These are phyloP conservation scores for Bos javanicus DNA, from an alignment of 2,113 vertebrate genomes.

Conservation along the genomic window DNA sequence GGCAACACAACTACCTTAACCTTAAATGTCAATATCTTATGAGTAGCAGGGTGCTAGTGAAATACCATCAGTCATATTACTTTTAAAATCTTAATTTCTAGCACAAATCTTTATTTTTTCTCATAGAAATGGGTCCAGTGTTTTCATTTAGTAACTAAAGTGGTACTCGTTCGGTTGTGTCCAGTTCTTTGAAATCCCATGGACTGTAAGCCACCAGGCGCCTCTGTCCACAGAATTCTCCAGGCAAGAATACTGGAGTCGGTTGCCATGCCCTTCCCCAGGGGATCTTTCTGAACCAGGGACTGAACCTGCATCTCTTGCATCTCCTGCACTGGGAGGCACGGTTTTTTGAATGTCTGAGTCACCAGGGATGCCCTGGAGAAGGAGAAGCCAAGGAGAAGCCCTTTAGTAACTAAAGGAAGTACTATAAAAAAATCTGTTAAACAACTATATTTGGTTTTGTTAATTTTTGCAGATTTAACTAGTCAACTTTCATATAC, in stretches of 20 bases:
- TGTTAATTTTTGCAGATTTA: not conserved
- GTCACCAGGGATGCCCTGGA: no score
- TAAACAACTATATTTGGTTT: not conserved
- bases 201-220: no score
- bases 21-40: not conserved
- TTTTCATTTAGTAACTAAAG: conserved; percentile 42
- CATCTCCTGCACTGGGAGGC: no score
- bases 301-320: no score
- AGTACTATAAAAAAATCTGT: not conserved
- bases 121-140: conserved; percentile 22
- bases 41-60: not conserved
- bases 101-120: conserved; percentile 9
- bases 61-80: not conserved
- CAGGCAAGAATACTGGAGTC: no score
- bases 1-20: conserved; percentile 6
- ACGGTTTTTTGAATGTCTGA: no score
- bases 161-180: no score
- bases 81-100: conserved; percentile 19
- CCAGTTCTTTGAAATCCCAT: no score
- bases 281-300: no score
- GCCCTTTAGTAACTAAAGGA: conserved; percentile 34
- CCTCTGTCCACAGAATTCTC: no score
- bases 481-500: not conserved
- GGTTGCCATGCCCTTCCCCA: no score
- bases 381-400: no score